Base-by-base conservation (phyloP, 2,797 vertebrate species). In the Huso huso region DNA sequence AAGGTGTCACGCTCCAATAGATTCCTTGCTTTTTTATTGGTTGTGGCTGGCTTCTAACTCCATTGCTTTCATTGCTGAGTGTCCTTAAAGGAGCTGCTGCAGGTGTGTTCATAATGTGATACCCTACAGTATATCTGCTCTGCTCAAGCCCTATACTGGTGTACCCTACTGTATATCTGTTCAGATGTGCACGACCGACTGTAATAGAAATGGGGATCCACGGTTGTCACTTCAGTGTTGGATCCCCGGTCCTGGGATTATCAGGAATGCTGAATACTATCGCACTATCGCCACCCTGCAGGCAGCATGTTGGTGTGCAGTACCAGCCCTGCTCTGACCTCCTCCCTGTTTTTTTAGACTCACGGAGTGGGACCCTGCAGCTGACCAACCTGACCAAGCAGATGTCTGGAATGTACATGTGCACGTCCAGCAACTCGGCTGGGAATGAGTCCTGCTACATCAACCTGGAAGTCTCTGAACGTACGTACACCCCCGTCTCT, bases 341-440 rank as follows among this genome's bases (percentile, higher is more conserved):
- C 52, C 0, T 50, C 60, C 64, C 5, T 61, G 9, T 18, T 69
- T 0, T 69, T 81, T 76, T 6, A 99, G 96, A 96, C 76, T 72
- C 71, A 49, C 71, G 66, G 48, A 79, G 10, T 0, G 96, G 96
- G 51, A 88, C 82, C 4, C 83, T 99, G 75, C 90, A 75, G 67
- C 83, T 98, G 73, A 94, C 55, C 72, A 97, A 97, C 79, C 88
- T 99, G 74, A 93, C 89, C 65, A 74, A 81, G 6, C 89, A 89
- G 69, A 94, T 94, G 93, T 91, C 94, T 0, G 96, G 96, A 60
- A 82, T 89, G 73, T 98, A 97, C 7, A 12, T 87, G 75, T 98
- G 96, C 78, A 82, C 65, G 0, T 90, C 93, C 9, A 81, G 65
- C 64, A 99, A 98, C 77, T 5, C 9, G 0, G 93, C 88, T 0